These are phyloP conservation scores for Bombyx huttoni DNA, from an alignment of 2,888 invertebrate species.

Conservation along the genomic window DNA sequence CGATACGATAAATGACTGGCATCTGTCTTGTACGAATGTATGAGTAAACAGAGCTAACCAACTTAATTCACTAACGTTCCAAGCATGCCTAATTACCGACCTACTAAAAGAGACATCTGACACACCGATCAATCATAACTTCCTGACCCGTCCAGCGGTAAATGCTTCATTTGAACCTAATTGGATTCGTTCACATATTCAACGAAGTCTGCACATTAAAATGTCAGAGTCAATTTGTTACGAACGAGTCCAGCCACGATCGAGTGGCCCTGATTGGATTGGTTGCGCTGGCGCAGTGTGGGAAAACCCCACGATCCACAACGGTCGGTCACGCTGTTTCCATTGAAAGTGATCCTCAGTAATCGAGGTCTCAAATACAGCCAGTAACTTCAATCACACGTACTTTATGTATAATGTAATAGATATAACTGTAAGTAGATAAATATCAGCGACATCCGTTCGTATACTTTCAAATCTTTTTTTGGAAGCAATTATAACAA, in stretches of 20 bases:
- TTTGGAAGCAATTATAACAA: no score
- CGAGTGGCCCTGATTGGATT: neutral
- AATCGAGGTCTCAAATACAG: neutral
- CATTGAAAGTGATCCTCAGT: neutral
- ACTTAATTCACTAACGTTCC: neutral
- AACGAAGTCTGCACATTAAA: neutral
- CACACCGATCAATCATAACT: conserved; percentile 1
- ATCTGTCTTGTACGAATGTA: no score
- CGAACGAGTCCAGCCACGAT: neutral
- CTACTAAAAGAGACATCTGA: conserved; percentile 4
- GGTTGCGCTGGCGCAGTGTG: neutral
- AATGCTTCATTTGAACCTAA: neutral
- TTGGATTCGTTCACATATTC: neutral
- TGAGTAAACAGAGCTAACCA: no score
- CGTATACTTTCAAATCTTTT: no score
- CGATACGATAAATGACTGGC: no score
- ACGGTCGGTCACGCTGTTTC: neutral
- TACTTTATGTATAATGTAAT: no score
- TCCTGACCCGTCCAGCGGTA: neutral
- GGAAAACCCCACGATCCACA: conserved; percentile 1
- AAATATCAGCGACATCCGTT: no score
- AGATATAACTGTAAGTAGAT: no score
- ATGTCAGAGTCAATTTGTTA: neutral
- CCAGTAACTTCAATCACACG: neutral
- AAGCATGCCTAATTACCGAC: neutral